Percentiles rank a stretch among this genome's conserved stretches.
phyloP scores from a whole-genome alignment of 1,140 invertebrate genomes.

The Camponotus vicinus region DNA sequence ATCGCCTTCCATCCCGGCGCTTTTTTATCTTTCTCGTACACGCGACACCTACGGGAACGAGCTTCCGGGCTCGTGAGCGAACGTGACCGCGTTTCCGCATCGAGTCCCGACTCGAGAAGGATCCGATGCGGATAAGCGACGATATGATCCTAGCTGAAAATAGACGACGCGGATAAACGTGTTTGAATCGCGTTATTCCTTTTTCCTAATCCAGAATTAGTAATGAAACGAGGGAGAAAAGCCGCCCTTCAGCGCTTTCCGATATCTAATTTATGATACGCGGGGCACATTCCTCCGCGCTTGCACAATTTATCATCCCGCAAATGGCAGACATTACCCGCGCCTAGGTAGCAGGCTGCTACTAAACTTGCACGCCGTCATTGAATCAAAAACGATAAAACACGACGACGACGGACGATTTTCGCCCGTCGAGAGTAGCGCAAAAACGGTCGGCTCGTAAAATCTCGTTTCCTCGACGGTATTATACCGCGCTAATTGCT shows the following conservation, averaged over 20 bases:
- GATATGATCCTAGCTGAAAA: conserved; percentile 1
- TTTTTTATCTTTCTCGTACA: conserved; percentile 68
- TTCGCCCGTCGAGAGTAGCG: neutral
- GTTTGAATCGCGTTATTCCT: neutral
- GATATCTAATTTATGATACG: conserved; percentile 21
- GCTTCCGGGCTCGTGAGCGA: conserved; percentile 20
- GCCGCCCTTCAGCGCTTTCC: neutral
- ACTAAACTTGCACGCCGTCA: neutral
- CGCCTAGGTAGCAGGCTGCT: neutral
- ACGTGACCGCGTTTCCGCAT: conserved; percentile 63
- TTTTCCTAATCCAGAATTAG: neutral
- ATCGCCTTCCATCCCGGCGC: conserved; percentile 58
- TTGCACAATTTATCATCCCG: neutral
- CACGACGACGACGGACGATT: conserved; percentile 17
- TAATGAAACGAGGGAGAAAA: neutral
- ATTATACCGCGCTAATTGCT: conserved; percentile 58
- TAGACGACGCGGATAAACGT: conserved; percentile 17
- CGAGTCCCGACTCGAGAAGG: conserved; percentile 32
- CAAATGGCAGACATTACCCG: neutral
- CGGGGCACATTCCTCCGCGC: conserved; percentile 6
- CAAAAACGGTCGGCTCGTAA: conserved; percentile 52
- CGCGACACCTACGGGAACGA: conserved; percentile 52
- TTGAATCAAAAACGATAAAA: conserved; percentile 42
- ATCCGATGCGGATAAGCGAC: neutral
- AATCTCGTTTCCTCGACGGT: conserved; percentile 49